phyloP scores from a whole-genome alignment of 2,797 vertebrate genomes.

The Kryptolebias ocellatus region DNA sequence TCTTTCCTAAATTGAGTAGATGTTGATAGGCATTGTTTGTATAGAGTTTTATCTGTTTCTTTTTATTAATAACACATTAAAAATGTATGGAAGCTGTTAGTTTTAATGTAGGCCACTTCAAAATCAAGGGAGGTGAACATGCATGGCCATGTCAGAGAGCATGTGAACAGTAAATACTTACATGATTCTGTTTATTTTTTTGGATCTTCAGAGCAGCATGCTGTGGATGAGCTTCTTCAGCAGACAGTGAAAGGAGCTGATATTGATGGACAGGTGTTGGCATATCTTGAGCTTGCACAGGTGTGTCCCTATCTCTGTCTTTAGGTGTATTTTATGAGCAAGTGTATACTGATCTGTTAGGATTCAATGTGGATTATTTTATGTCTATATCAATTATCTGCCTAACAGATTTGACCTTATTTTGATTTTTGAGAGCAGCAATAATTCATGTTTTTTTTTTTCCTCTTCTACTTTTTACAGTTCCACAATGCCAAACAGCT shows the following conservation, averaged over 20 bases:
- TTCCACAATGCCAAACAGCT: constrained; percentile 91
- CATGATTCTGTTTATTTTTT: constrained; percentile 12
- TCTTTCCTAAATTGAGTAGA: neutral
- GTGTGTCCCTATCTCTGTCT: constrained; percentile 59
- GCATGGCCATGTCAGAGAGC: neutral
- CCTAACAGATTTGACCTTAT: neutral
- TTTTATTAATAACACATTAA: too few relatives aligned
- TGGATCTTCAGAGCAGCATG: constrained; percentile 84
- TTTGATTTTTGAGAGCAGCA: constrained; percentile 7
- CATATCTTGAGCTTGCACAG: constrained; percentile 91
- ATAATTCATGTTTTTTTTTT: neutral
- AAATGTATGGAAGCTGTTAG: neutral
- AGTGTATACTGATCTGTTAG: neutral
- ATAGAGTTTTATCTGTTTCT: neutral
- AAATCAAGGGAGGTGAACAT: too few relatives aligned
- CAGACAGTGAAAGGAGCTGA: constrained; percentile 84
- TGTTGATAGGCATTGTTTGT: neutral
- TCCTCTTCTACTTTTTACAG: constrained; percentile 61
- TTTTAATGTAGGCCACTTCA: neutral
- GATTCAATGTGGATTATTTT: neutral
- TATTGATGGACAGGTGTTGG: constrained; percentile 89
- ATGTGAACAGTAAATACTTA: constrained; percentile 22
- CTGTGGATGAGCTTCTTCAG: constrained; percentile 87
- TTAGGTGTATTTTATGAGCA: neutral
- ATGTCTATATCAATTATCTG: neutral